A percentile compares a stretch with the other conserved stretches of the same genome.
These are phyloP conservation scores for Vespertilio murinus DNA, from an alignment of 2,797 vertebrate species.

Conservation along the genomic window DNA sequence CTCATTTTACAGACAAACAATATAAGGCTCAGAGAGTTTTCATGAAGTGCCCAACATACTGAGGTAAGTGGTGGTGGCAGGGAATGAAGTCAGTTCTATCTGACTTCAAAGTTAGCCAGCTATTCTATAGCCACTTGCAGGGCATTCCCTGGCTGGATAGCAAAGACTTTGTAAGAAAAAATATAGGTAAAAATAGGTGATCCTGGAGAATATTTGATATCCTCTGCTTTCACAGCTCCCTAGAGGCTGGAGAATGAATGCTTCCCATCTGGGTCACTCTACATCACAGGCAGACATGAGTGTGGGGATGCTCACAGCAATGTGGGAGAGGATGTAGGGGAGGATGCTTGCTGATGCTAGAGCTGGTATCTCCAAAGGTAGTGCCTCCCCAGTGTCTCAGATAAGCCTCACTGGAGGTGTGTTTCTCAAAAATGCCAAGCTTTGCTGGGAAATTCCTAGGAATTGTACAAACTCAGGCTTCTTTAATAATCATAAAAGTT, in stretches of 20 bases:
- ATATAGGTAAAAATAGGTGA: constrained; percentile 72
- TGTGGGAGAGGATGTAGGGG: neutral
- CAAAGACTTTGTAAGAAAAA: constrained; percentile 71
- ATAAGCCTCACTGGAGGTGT: neutral
- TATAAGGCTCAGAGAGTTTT: neutral
- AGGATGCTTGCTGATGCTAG: accelerated
- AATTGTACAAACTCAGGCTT: neutral
- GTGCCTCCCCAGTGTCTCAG: neutral
- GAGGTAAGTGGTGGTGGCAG: accelerated
- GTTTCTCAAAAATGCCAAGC: neutral
- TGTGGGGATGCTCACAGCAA: accelerated
- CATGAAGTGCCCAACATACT: neutral
- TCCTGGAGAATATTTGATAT: constrained; percentile 80
- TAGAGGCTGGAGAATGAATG: constrained; percentile 56
- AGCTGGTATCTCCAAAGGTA: accelerated
- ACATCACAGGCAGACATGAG: neutral
- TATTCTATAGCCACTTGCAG: no score
- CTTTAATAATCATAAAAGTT: neutral
- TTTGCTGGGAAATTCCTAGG: neutral
- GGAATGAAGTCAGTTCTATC: neutral
- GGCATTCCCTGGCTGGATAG: neutral
- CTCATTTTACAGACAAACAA: neutral
- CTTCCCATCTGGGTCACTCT: constrained; percentile 35
- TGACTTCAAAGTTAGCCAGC: neutral
- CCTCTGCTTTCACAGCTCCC: constrained; percentile 60